A percentile compares a stretch with the other conserved stretches of the same genome.
phyloP scores from a whole-genome alignment of 2,888 invertebrate species.

The Galerucella pusilla region DNA sequence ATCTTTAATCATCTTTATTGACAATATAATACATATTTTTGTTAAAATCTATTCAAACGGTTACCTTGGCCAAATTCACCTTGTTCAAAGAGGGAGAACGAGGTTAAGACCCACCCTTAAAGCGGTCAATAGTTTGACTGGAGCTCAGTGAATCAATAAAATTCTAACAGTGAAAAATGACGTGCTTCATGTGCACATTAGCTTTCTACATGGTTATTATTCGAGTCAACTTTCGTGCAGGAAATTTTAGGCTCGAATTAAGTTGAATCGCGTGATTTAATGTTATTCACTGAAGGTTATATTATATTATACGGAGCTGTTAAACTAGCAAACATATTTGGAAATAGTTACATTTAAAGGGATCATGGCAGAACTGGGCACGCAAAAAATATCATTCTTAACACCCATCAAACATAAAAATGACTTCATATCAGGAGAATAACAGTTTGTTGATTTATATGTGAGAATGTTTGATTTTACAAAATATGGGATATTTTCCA shows the following conservation, averaged over 20 bases:
- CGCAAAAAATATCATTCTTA: background rate
- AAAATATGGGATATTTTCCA: no score
- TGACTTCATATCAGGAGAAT: no score
- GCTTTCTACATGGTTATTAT: constrained; percentile 24
- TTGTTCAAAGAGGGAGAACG: background rate
- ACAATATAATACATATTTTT: background rate
- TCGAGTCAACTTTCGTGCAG: constrained; percentile 23
- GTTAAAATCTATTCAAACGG: background rate
- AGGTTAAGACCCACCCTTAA: constrained; percentile 43
- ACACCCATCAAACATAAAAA: no score
- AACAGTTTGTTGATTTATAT: no score
- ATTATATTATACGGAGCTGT: background rate
- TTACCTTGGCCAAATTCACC: background rate
- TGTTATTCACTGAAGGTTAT: background rate
- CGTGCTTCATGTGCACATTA: constrained; percentile 22
- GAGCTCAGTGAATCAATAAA: constrained; percentile 33
- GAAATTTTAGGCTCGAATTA: background rate
- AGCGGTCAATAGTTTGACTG: constrained; percentile 42
- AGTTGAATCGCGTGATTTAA: background rate
- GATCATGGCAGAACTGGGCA: background rate
- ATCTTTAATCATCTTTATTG: no score
- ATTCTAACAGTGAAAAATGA: constrained; percentile 17
- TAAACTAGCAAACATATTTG: background rate
- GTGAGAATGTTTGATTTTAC: no score
- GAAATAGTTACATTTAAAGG: background rate